Evolutionary conservation across 2,797 vertebrate genomes (phyloP), one percentile per base, ranked within the genome.

Genomic region (Megalops cyprinoides): DNA sequence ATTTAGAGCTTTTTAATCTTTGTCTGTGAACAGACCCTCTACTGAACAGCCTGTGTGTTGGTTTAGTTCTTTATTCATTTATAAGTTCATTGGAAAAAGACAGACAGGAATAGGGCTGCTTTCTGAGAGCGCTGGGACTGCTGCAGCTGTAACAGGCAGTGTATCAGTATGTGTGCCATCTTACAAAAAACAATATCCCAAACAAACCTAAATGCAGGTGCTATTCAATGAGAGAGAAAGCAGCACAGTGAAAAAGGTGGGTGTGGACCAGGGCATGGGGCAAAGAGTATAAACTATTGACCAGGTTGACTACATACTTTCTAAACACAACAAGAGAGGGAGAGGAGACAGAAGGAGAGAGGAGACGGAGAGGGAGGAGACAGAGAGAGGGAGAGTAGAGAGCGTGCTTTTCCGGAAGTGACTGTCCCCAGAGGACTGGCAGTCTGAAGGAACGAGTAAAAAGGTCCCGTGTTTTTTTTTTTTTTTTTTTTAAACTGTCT

Each of bases 381-480:
- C 25, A 60, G 67, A 74, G 23, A 2, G 15, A 9, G 48, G 23
- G 20, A 46, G 69, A 2, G 12, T 15, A 46, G 23, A 25, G 7
- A 31, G 51, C 23, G 10, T 23, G n/a, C 9, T 28, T 9, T 49
- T 12, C 42, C 48, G 48, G 69, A 74, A 48, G 37, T 46, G 42
- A 6, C 23, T 39, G 56, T 89, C 84, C 0, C 0, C 0, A 4
- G 44, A 0, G 3, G 53, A 79, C 79, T 86, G 81, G 86, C 85
- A 81, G 81, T 75, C 78, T 82, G 1, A 34, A 85, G 89, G 86
- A 87, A 83, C 0, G 89, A 90, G 91, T 79, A 87, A 89, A 85
- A 87, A 90, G 87, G 88, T 90, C 90, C 91, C 91, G 89, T 83
- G 85, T 88, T 37, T 65, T 60, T 39, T 10, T 4, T 48, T 48